Evolutionary conservation across 37 sponge, comb jelly and placozoan species (phyloP).

Genomic region (Amphimedon queenslandica): DNA sequence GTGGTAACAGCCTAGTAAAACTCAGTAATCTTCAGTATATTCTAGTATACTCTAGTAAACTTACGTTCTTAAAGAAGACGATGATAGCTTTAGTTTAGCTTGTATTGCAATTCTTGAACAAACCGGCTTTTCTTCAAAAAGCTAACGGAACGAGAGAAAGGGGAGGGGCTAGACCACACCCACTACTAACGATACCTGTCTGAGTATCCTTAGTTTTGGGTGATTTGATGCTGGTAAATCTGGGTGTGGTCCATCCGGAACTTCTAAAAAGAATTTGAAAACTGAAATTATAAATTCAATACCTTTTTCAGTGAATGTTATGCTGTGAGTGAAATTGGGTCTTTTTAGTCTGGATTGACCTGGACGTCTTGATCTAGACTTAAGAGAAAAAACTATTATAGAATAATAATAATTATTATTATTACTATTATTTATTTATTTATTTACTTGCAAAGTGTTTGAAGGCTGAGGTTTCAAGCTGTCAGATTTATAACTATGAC

Average conservation of each 20-base stretch:
- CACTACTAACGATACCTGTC: slow-evolving; percentile 6
- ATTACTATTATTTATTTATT: no score
- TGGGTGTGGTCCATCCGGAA: slow-evolving; percentile 54
- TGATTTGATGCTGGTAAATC: slow-evolving; percentile 8
- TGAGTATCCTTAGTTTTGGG: slow-evolving; percentile 18
- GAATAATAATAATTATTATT: no score
- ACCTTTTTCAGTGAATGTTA: background rate
- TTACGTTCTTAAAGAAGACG: slow-evolving; percentile 21
- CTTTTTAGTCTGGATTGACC: background rate
- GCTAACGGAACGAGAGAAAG: slow-evolving; percentile 22
- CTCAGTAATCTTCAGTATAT: background rate
- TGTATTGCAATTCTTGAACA: slow-evolving; percentile 72
- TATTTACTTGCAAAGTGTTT: no score
- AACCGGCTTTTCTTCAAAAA: slow-evolving; percentile 84
- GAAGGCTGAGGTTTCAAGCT: no score
- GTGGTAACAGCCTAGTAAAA: slow-evolving; percentile 18
- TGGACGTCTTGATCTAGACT: no score
- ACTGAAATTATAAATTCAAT: no score
- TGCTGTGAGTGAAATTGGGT: background rate
- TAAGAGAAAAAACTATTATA: no score
- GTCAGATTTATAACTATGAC: background rate
- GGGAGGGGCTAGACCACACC: background rate
- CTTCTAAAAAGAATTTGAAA: slow-evolving; percentile 7
- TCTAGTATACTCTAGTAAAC: no score
- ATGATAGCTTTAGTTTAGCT: slow-evolving; percentile 7